phyloP scores from a whole-genome alignment of 1,140 invertebrate genomes.

The Orius laevigatus region DNA sequence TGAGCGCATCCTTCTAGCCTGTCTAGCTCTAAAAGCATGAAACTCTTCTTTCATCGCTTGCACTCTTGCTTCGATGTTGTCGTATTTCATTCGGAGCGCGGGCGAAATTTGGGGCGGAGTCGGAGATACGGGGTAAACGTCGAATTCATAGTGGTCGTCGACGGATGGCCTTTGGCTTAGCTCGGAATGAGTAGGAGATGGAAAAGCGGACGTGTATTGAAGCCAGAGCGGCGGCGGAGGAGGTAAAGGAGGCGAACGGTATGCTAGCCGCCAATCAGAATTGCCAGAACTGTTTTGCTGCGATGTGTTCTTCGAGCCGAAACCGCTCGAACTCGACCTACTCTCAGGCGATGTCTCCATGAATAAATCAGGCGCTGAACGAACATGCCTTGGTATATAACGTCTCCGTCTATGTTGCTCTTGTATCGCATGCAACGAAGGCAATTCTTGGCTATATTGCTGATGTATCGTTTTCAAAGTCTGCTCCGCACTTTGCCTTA shows the following conservation, averaged over 20 bases:
- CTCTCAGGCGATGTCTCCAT: constrained; percentile 68
- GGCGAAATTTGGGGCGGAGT: constrained; percentile 44
- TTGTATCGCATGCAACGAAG: constrained; percentile 52
- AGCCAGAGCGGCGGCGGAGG: constrained; percentile 24
- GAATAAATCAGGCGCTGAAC: constrained; percentile 45
- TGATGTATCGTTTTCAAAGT: constrained; percentile 48
- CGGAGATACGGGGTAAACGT: constrained; percentile 57
- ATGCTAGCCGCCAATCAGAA: constrained; percentile 42
- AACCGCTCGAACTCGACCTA: constrained; percentile 70
- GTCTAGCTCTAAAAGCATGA: constrained; percentile 74
- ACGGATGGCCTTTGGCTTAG: constrained; percentile 42
- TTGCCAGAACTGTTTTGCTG: constrained; percentile 52
- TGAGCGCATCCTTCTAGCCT: constrained; percentile 47
- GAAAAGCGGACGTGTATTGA: constrained; percentile 21
- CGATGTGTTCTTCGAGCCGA: constrained; percentile 83
- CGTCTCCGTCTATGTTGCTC: constrained; percentile 36
- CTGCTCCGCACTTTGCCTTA: constrained; percentile 54
- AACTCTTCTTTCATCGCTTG: constrained; percentile 92
- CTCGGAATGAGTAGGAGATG: constrained; percentile 33
- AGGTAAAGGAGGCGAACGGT: constrained; percentile 48
- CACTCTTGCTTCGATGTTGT: constrained; percentile 76
- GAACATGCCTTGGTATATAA: constrained; percentile 40
- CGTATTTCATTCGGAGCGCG: constrained; percentile 35
- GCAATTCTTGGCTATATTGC: constrained; percentile 54
- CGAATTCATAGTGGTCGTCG: constrained; percentile 91